Evolutionary conservation across 2,888 invertebrate genomes (phyloP).

Genomic region (Epicampocera succincta): DNA sequence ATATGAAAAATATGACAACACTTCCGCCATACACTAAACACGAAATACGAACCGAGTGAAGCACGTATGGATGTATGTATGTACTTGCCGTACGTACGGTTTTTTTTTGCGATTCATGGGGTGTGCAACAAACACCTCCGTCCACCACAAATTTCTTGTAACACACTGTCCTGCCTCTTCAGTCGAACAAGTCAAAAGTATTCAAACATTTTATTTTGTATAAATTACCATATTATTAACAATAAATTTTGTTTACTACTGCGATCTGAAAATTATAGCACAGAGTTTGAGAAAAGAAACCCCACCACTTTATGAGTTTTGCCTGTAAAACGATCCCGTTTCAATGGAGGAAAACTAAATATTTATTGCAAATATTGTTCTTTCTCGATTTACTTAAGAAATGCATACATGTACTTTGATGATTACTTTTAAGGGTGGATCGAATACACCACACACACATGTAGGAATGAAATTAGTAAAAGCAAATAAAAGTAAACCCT

Average conservation of each 20-base stretch:
- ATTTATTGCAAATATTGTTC: too few species aligned
- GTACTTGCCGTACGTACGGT: background rate
- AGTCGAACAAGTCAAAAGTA: background rate
- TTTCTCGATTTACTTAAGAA: too few species aligned
- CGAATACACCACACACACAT: background rate
- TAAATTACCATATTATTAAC: conserved; percentile 60
- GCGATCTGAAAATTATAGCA: conserved; percentile 27
- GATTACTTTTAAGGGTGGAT: conserved; percentile 32
- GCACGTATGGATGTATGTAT: too few species aligned
- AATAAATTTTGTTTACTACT: conserved; percentile 15
- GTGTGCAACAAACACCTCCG: conserved; percentile 13
- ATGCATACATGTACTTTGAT: too few species aligned
- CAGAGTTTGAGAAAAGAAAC: conserved; percentile 13
- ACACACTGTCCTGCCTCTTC: background rate
- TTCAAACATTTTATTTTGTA: conserved; percentile 34
- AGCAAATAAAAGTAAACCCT: conserved; percentile 12
- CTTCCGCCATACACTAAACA: conserved; percentile 28
- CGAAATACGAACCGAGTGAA: background rate
- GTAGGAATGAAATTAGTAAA: background rate
- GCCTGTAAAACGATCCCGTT: conserved; percentile 27
- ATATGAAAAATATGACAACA: conserved; percentile 10
- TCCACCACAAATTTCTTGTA: background rate
- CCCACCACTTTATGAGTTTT: background rate
- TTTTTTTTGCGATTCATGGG: conserved; percentile 2
- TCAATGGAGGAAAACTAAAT: too few species aligned